phyloP scores from a whole-genome alignment of 2,797 vertebrate species.

The Etheostoma perlongum region DNA sequence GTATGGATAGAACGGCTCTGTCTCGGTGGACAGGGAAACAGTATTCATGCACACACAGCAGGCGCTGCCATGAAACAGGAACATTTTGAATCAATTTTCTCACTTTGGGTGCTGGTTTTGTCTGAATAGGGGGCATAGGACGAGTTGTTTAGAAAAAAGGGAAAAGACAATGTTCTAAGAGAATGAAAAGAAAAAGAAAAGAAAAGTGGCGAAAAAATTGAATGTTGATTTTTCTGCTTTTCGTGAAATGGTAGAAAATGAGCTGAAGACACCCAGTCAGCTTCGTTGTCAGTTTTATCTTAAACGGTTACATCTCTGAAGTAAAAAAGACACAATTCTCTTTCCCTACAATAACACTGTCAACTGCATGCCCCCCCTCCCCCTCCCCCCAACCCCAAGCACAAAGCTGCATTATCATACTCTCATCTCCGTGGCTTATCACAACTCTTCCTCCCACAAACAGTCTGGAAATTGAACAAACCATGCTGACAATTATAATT shows the following conservation, averaged over 20 bases:
- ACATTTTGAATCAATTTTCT: no score
- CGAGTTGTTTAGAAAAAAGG: background rate
- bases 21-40: background rate
- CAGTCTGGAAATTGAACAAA: conserved; percentile 26
- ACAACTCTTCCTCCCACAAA: conserved; percentile 35
- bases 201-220: background rate
- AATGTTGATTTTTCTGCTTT: background rate
- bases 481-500: conserved; percentile 31
- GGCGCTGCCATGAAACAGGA: background rate
- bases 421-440: conserved; percentile 35
- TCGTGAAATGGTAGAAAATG: background rate
- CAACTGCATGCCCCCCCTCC: background rate
- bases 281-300: background rate
- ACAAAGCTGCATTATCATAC: conserved; percentile 53
- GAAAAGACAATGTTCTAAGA: no score
- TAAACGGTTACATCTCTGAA: conserved; percentile 14
- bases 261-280: background rate
- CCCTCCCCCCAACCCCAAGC: background rate
- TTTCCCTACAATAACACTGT: conserved; percentile 33
- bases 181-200: background rate
- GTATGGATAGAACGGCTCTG: background rate
- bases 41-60: background rate
- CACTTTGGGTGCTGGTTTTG: background rate
- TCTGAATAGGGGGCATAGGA: background rate
- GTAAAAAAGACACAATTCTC: conserved; percentile 42